A percentile compares a stretch with the other conserved stretches of the same genome.
phyloP scores from a whole-genome alignment of 2,797 vertebrate genomes.

The Alosa sapidissima region DNA sequence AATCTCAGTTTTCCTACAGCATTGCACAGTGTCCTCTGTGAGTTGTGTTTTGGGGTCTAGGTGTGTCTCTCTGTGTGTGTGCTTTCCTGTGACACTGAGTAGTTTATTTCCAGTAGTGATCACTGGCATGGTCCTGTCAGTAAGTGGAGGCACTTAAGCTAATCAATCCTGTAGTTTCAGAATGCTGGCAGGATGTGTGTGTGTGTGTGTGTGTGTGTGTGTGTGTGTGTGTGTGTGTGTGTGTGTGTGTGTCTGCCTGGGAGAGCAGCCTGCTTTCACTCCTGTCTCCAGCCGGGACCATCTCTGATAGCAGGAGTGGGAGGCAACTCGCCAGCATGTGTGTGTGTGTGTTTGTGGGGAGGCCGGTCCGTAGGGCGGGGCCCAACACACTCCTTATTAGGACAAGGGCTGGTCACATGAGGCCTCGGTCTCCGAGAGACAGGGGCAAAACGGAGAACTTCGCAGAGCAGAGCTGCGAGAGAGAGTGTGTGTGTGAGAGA shows the following conservation, averaged over 20 bases:
- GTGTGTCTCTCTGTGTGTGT: background rate
- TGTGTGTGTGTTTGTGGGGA: conserved; percentile 32
- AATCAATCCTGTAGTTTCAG: background rate
- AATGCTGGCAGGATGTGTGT: background rate
- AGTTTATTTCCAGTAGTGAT: background rate
- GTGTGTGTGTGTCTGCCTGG: background rate
- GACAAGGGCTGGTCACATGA: conserved; percentile 70
- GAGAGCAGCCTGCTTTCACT: background rate
- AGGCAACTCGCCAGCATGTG: conserved; percentile 26
- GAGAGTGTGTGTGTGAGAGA: conserved; percentile 17
- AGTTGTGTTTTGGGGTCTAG: background rate
- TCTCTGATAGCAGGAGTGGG: conserved; percentile 30
- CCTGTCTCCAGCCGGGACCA: background rate
- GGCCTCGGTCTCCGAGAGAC: conserved; percentile 62
- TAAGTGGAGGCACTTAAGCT: background rate
- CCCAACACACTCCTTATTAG: conserved; percentile 72
- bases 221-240: background rate
- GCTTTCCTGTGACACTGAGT: background rate
- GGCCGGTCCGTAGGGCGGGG: conserved; percentile 68
- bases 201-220: background rate
- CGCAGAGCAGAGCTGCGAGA: conserved; percentile 44
- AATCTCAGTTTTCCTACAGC: background rate
- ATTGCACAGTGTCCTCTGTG: background rate
- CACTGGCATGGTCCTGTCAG: background rate
- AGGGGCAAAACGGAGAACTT: conserved; percentile 63